A percentile compares a stretch with the other conserved stretches of the same genome.
These are phyloP conservation scores for human (Homo sapiens) DNA, from an alignment of 2,113 vertebrate species.

Conservation along the genomic window GRCh38 chr12:72478001-72478500, in stretches of 20 bases:
- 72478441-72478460: no score
- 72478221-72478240: not conserved
- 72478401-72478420: not conserved
- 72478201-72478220: slow-evolving; percentile 36
- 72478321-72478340: not conserved
- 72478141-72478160: slow-evolving; percentile 21
- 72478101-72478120: slow-evolving; percentile 25
- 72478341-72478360: not conserved
- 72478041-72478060: slow-evolving; percentile 55
- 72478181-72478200: not conserved
- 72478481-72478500: not conserved
- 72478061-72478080: slow-evolving; percentile 49
- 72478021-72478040: slow-evolving; percentile 9
- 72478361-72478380: not conserved
- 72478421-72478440: no score
- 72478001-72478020: slow-evolving; percentile 22
- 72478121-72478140: slow-evolving; percentile 5
- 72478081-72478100: slow-evolving; percentile 66
- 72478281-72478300: not conserved
- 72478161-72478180: slow-evolving; percentile 27
- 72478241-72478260: not conserved
- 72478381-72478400: fast-evolving
- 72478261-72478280: not conserved
- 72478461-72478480: not conserved
- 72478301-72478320: not conserved